phyloP scores from a whole-genome alignment of 2,888 invertebrate genomes.

The Erebia aethiops region DNA sequence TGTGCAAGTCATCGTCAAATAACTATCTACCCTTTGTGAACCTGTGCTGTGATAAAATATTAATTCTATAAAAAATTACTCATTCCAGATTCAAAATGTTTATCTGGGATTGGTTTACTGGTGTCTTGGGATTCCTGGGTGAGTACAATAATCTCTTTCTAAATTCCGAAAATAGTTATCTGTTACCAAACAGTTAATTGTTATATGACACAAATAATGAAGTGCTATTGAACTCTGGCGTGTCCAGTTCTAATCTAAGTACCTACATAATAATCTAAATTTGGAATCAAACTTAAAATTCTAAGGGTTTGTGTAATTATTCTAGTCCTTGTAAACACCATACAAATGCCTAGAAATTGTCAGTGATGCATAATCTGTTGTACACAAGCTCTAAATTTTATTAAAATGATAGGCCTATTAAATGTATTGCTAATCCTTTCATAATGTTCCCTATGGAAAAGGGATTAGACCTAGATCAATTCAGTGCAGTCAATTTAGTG shows the following conservation, averaged over 20 bases:
- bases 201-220: background rate
- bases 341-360: too few relatives aligned
- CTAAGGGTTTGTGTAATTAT: background rate
- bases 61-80: slow-evolving; percentile 37
- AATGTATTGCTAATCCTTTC: too few relatives aligned
- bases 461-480: too few relatives aligned
- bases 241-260: background rate
- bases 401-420: too few relatives aligned
- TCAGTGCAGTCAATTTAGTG: too few relatives aligned
- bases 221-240: slow-evolving; percentile 8
- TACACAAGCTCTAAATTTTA: too few relatives aligned
- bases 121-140: slow-evolving; percentile 96
- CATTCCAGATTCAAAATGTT: slow-evolving; percentile 88
- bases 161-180: background rate
- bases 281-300: background rate
- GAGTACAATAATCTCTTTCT: slow-evolving; percentile 62
- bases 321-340: background rate
- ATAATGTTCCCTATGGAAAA: too few relatives aligned
- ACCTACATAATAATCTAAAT: background rate
- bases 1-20: slow-evolving; percentile 71
- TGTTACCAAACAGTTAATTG: background rate
- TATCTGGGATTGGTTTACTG: slow-evolving; percentile 98
- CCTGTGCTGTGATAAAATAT: slow-evolving; percentile 52
- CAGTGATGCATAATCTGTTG: too few relatives aligned
- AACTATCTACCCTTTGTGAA: slow-evolving; percentile 59